A percentile compares a stretch with the other conserved stretches of the same genome.
Evolutionary conservation across 2,888 invertebrate species (phyloP).

Genomic region (Neocrepidodera transversa): DNA sequence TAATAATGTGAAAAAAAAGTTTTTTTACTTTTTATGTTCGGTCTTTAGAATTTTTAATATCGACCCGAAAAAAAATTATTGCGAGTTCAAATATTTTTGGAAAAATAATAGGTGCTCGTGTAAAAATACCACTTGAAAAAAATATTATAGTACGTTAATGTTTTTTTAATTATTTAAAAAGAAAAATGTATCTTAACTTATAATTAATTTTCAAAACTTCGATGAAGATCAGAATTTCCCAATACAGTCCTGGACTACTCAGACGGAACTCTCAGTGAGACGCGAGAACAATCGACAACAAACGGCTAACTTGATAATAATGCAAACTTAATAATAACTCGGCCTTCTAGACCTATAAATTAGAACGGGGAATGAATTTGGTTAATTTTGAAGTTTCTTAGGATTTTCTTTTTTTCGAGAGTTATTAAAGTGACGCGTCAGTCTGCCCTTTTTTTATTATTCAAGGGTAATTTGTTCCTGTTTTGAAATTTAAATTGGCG

Average conservation of each 20-base stretch:
- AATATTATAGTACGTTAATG: no score
- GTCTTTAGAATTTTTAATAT: no score
- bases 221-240: neutral
- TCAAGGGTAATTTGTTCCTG: slow-evolving; percentile 26
- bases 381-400: slow-evolving; percentile 46
- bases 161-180: no score
- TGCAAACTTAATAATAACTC: slow-evolving; percentile 56
- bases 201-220: neutral
- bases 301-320: slow-evolving; percentile 57
- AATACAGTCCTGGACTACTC: neutral
- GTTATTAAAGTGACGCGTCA: slow-evolving; percentile 20
- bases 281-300: slow-evolving; percentile 54
- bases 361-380: slow-evolving; percentile 41
- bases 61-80: no score
- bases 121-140: no score
- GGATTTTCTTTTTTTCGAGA: slow-evolving; percentile 20
- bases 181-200: no score
- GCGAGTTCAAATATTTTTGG: no score
- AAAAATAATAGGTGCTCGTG: no score
- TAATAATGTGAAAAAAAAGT: no score
- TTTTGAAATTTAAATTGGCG: slow-evolving; percentile 24
- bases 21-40: no score
- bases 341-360: slow-evolving; percentile 48
- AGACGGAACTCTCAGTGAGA: slow-evolving; percentile 29
- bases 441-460: slow-evolving; percentile 12